phyloP scores from a whole-genome alignment of 1,140 invertebrate genomes.

The Acromyrmex heyeri region DNA sequence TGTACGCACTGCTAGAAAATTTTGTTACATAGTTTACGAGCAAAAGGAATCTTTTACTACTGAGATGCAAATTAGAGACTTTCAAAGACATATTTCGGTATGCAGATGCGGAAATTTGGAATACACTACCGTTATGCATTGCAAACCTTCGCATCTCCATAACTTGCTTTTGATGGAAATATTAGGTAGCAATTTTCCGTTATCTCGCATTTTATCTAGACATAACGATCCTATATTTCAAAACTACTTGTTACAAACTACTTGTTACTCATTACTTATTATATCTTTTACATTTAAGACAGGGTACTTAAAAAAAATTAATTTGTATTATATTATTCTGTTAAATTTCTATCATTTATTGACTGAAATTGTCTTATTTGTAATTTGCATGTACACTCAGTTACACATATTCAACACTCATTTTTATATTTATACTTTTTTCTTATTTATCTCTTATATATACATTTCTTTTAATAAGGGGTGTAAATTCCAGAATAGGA shows the following conservation, averaged over 20 bases:
- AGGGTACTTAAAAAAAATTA: background rate
- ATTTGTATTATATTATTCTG: background rate
- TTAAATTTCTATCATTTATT: background rate
- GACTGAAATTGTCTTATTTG: background rate
- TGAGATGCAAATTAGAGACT: conserved; percentile 45
- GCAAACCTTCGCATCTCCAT: conserved; percentile 31
- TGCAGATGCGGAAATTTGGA: conserved; percentile 57
- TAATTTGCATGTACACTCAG: background rate
- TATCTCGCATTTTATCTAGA: background rate
- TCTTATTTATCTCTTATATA: background rate
- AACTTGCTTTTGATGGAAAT: conserved; percentile 45
- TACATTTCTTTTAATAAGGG: background rate
- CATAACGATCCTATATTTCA: background rate
- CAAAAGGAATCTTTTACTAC: conserved; percentile 32
- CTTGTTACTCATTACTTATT: background rate
- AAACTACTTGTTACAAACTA: background rate
- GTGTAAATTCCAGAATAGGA: background rate
- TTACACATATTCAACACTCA: background rate
- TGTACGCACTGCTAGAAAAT: background rate
- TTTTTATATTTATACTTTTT: background rate
- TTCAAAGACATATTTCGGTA: conserved; percentile 52
- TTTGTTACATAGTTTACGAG: conserved; percentile 23
- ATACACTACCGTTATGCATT: conserved; percentile 46
- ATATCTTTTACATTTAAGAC: background rate
- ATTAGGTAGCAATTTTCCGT: conserved; percentile 50